phyloP scores from a whole-genome alignment of 2,888 invertebrate species.

The Siphlonurus alternatus region DNA sequence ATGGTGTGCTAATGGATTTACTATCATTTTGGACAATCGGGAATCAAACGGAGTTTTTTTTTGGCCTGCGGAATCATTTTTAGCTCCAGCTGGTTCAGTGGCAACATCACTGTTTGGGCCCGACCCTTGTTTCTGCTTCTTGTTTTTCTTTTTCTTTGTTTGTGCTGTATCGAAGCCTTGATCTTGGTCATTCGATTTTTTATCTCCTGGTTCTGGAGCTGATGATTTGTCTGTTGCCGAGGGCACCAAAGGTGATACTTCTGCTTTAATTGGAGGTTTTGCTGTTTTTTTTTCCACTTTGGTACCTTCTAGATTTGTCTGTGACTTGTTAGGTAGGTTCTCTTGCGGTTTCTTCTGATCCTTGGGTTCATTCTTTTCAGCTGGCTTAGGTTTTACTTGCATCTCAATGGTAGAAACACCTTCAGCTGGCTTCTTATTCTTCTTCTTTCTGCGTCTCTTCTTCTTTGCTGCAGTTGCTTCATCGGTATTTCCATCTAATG shows the following conservation, averaged over 20 bases:
- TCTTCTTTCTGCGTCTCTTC: conserved; percentile 1
- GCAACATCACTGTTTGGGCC: background rate
- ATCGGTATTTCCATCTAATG: background rate
- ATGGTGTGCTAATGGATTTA: conserved; percentile 1
- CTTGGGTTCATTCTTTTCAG: background rate
- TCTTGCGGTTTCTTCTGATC: background rate
- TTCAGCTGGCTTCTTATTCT: background rate
- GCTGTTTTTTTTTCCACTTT: background rate
- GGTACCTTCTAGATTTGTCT: background rate
- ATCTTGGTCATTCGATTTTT: background rate
- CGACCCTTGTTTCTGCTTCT: background rate
- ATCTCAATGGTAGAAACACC: background rate
- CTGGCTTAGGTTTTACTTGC: background rate
- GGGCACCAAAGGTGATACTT: background rate
- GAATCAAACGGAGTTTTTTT: conserved; percentile 2
- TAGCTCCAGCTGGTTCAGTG: background rate
- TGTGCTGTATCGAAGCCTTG: background rate
- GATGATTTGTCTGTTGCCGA: background rate
- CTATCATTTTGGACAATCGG: background rate
- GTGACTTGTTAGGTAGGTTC: background rate
- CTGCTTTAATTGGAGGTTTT: background rate
- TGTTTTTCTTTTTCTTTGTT: background rate
- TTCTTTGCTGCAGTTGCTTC: background rate
- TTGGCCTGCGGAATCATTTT: background rate
- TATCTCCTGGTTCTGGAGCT: background rate